Base-by-base conservation (phyloP, 1,140 invertebrate genomes). In the Drosophila lini region DNA sequence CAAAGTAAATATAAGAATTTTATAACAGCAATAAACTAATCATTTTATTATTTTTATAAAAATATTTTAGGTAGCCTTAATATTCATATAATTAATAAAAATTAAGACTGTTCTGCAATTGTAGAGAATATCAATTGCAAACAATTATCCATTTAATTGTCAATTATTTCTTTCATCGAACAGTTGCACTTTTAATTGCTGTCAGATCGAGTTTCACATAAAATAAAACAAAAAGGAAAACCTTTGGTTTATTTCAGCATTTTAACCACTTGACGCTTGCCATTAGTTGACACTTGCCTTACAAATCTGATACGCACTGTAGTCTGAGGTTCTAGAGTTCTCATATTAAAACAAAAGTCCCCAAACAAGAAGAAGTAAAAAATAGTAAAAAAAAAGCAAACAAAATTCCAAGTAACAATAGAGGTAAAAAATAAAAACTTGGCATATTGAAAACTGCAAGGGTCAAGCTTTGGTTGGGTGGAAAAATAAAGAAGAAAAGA, bases 261-360 rank as follows among this genome's bases (percentile, higher is more conserved):
- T 53, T 31, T 4, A n/a, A 28, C 32, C n/a, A 15, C 2, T 16
- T 60, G 31, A 28, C 6, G 22, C 1, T 22, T 42, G 28, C 0
- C 25, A 10, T 31, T 11, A 36, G 19, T 50, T 42, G 25, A 22
- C 50, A 57, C 15, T 38, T 13, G 16, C 5, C 31, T 47, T 70
- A 59, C 36, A 31, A 5, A 32, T 31, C 5, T 22, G 44, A 36
- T 9, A 22, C 52, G 44, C 7, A 71, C 69, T 71, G 69, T 59
- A 47, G 19, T 58, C 65, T 58, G 28, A 36, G 56, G 63, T 32
- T 40, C 36, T 48, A 69, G 80, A 80, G 73, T 70, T 74, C 32
- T 53, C 31, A 60, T 67, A 80, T 73, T 80, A 83, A 86, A 88
- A 88, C 75, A 88, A 82, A 82, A 84, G 81, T 70, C 64, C 36